Percentiles rank a stretch among this genome's conserved stretches.
phyloP scores from a whole-genome alignment of 2,113 vertebrate species.

The Oryzias melastigma region DNA sequence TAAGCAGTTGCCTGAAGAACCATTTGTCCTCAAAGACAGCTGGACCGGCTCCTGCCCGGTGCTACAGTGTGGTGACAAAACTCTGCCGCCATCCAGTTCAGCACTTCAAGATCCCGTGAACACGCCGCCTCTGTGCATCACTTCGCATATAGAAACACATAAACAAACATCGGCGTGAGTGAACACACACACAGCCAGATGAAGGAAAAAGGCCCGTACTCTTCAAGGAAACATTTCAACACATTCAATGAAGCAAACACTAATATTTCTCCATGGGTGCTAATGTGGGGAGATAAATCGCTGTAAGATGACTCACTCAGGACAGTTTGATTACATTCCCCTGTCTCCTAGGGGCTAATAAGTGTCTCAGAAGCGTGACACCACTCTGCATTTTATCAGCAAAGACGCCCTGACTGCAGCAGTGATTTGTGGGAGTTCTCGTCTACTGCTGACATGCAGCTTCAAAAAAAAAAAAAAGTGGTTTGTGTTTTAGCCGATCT shows the following conservation, averaged over 20 bases:
- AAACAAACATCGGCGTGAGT: neutral
- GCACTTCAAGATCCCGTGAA: neutral
- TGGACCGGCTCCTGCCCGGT: slow-evolving; percentile 66
- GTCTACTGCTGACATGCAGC: neutral
- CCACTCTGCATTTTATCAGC: slow-evolving; percentile 15
- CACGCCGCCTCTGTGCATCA: neutral
- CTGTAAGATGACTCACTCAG: slow-evolving; percentile 16
- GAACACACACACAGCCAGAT: neutral
- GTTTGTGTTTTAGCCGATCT: slow-evolving; percentile 5
- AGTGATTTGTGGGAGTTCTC: neutral
- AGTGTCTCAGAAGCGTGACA: slow-evolving; percentile 13
- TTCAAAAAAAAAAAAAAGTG: slow-evolving; percentile 1
- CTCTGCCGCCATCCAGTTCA: slow-evolving; percentile 9
- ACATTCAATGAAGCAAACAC: slow-evolving; percentile 19
- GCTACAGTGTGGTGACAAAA: slow-evolving; percentile 53
- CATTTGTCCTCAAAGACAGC: slow-evolving; percentile 78
- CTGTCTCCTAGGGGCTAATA: slow-evolving; percentile 32
- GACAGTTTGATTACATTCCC: slow-evolving; percentile 38
- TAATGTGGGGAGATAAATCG: slow-evolving; percentile 24
- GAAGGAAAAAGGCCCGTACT: neutral
- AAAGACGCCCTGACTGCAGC: neutral
- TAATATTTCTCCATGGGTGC: slow-evolving; percentile 20
- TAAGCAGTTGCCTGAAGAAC: slow-evolving; percentile 72
- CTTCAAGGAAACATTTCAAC: slow-evolving; percentile 27
- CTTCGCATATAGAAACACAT: slow-evolving; percentile 5